Evolutionary conservation across 2,797 vertebrate genomes (phyloP).

Genomic region (Pampus argenteus): DNA sequence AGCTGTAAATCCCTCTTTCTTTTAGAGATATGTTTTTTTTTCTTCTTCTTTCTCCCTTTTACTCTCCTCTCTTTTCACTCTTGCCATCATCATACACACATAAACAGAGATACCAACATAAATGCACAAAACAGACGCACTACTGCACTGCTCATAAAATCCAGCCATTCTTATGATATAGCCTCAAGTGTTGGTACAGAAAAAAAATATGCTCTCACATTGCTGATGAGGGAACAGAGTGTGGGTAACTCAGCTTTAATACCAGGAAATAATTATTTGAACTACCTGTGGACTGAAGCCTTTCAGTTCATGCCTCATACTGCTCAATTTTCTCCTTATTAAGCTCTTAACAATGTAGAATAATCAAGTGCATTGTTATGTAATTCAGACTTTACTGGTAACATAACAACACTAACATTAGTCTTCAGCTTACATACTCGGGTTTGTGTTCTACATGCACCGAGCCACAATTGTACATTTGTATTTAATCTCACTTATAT

Average conservation of each 20-base stretch:
- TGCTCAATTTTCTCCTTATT: slow-evolving; percentile 13
- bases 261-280: slow-evolving; percentile 34
- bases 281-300: slow-evolving; percentile 31
- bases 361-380: neutral
- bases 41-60: slow-evolving; percentile 5
- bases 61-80: slow-evolving; percentile 15
- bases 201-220: slow-evolving; percentile 25
- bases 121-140: slow-evolving; percentile 46
- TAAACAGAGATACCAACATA: slow-evolving; percentile 33
- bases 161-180: slow-evolving; percentile 43
- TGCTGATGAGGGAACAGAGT: slow-evolving; percentile 19
- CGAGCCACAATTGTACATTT: neutral
- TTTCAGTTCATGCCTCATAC: slow-evolving; percentile 3
- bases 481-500: neutral
- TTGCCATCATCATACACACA: slow-evolving; percentile 22
- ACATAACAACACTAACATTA: neutral
- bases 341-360: slow-evolving; percentile 3
- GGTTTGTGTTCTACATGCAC: neutral
- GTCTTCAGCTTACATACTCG: neutral
- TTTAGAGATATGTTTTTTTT: slow-evolving; percentile 47
- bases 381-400: slow-evolving; percentile 13
- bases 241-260: slow-evolving; percentile 25
- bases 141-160: slow-evolving; percentile 39
- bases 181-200: slow-evolving; percentile 40
- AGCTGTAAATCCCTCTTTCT: slow-evolving; percentile 72